These are phyloP conservation scores for Spinibarbus caldwelli DNA, from an alignment of 2,797 vertebrate species.

Conservation along the genomic window DNA sequence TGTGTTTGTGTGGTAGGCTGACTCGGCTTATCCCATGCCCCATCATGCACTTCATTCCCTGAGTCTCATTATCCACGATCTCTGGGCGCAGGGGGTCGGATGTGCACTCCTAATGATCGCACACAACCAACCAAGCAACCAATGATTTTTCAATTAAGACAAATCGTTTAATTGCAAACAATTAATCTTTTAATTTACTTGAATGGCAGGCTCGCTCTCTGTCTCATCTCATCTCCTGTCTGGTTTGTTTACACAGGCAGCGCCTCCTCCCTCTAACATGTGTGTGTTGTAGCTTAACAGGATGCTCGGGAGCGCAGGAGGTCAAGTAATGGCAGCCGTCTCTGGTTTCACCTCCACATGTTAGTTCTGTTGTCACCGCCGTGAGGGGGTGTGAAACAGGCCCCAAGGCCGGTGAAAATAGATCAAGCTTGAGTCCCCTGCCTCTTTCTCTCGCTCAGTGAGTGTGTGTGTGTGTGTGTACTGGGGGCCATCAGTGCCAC, in stretches of 20 bases:
- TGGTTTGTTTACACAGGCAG: conserved; percentile 54
- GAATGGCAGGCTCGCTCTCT: conserved; percentile 32
- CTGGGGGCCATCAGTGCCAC: conserved; percentile 57
- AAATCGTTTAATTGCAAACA: conserved; percentile 38
- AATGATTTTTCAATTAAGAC: conserved; percentile 39
- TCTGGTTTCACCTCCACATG: conserved; percentile 61
- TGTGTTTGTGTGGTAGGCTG: conserved; percentile 34
- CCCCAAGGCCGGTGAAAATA: conserved; percentile 62
- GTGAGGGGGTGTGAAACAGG: conserved; percentile 58
- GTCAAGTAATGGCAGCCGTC: conserved; percentile 55
- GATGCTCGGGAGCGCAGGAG: conserved; percentile 52
- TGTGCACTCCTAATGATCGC: conserved; percentile 18
- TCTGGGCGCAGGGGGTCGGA: conserved; percentile 23
- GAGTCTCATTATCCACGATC: conserved; percentile 53
- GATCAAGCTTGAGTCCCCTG: conserved; percentile 57
- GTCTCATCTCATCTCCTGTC: conserved; percentile 27
- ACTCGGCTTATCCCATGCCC: conserved; percentile 49
- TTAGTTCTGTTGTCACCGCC: conserved; percentile 63
- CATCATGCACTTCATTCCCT: conserved; percentile 54
- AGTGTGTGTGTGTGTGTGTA: conserved; percentile 28
- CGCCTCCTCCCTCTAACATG: conserved; percentile 34
- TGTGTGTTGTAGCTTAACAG: conserved; percentile 59
- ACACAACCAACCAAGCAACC: not conserved
- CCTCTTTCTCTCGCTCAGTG: conserved; percentile 30
- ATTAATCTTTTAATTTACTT: conserved; percentile 47